Base-by-base conservation (phyloP, 1,140 invertebrate species). In the Drosophila parvula region DNA sequence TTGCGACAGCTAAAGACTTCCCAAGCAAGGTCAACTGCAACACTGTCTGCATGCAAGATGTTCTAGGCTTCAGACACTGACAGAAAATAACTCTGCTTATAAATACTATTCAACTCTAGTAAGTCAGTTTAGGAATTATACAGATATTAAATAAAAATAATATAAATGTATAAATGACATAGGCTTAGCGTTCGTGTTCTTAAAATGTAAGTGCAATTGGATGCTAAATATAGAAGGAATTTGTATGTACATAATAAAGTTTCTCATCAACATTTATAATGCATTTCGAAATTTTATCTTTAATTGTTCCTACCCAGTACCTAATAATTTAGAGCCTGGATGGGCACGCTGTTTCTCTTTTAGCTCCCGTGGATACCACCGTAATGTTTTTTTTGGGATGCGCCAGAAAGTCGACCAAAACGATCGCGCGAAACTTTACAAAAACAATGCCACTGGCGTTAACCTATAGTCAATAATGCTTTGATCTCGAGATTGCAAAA, bases 11-110 rank as follows among this genome's bases (percentile, higher is more conserved):
- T 41, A 48, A 50, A 57, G 57, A 56, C 51, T 18, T 41, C 8
- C 58, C 64, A 16, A 27, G 48, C 81, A 84, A 84, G 81, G 81
- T 86, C 82, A 73, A 34, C 50, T 32, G 47, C 36, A 34, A 10
- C 51, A 56, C 45, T 43, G 28, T 44, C 67, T 44, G 60, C 60
- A 38, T 36, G 65, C 55, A 48, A 79, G 77, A 79, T 50, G 45
- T 44, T 56, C 55, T 51, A 9, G 30, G 22, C 47, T 36, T 0
- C 9, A 40, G 28, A 27, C 64, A 68, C 64, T 50, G 1, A 0
- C 4, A 47, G n/a, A 67, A 67, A 58, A 58, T 12, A n/a, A 10
- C 2, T 6, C 2, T 6, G 4, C 9, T 32, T 5, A 11, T 6
- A 22, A 32, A 32, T 11, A 32, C 6, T 8, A 12, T 3, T 14